These are phyloP conservation scores for Capromys pilorides DNA, from an alignment of 2,797 vertebrate species.

Conservation along the genomic window DNA sequence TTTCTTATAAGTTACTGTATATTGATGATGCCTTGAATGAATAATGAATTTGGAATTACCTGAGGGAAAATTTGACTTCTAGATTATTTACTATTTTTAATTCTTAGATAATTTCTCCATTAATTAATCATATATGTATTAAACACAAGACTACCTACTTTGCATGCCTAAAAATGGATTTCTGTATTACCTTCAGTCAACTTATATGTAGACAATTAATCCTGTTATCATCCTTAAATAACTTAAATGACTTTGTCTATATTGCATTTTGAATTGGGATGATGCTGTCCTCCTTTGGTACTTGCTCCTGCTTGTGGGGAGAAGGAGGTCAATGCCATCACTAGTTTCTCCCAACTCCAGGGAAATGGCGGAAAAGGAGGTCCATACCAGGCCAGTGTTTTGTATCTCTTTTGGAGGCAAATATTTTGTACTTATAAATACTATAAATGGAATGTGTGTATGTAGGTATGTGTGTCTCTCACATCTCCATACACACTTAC, in stretches of 20 bases:
- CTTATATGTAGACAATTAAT: not conserved
- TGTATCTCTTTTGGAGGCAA: not conserved
- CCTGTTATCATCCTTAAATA: not conserved
- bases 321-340: not conserved
- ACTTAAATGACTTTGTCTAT: not conserved
- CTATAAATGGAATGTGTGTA: not conserved
- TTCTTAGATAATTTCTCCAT: slow-evolving; percentile 11
- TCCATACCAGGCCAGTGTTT: not conserved
- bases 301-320: not conserved
- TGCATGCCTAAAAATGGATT: not conserved
- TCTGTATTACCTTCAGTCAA: not conserved
- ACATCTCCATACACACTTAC: not conserved
- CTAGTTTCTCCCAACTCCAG: not conserved
- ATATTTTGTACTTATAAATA: not conserved
- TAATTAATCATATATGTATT: not conserved
- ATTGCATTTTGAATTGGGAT: not conserved
- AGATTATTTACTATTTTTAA: slow-evolving; percentile 5
- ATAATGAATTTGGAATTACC: not conserved
- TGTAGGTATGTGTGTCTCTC: not conserved
- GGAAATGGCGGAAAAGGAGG: not conserved
- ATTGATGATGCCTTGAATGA: not conserved
- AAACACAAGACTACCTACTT: not conserved
- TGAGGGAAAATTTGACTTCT: not conserved
- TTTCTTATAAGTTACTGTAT: not conserved
- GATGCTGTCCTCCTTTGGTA: not conserved